These are phyloP conservation scores for Troides aeacus DNA, from an alignment of 2,888 invertebrate species.

Conservation along the genomic window DNA sequence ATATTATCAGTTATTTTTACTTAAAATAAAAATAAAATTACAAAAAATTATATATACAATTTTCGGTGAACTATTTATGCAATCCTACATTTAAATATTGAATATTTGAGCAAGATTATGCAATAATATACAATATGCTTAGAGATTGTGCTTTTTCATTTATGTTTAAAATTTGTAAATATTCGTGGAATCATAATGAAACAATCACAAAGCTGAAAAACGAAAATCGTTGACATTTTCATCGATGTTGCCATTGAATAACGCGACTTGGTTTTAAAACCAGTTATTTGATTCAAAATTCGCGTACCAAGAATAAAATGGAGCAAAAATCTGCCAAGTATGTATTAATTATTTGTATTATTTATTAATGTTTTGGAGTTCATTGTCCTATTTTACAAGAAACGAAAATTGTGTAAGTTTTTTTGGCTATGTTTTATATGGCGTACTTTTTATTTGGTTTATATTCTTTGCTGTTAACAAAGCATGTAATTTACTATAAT, in stretches of 20 bases:
- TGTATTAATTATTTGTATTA: too few relatives aligned
- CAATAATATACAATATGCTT: not conserved
- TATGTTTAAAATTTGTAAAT: not conserved
- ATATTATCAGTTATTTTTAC: not conserved
- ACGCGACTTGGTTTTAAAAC: not conserved
- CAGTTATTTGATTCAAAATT: too few relatives aligned
- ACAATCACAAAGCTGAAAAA: not conserved
- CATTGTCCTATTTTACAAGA: too few relatives aligned
- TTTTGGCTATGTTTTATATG: too few relatives aligned
- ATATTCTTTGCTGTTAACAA: too few relatives aligned
- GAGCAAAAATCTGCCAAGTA: too few relatives aligned
- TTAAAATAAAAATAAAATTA: not conserved
- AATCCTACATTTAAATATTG: not conserved
- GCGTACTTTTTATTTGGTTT: too few relatives aligned
- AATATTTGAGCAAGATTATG: not conserved
- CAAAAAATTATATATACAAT: not conserved
- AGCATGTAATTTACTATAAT: too few relatives aligned
- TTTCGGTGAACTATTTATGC: not conserved
- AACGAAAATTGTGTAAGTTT: too few relatives aligned
- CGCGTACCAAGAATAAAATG: too few relatives aligned
- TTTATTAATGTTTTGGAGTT: too few relatives aligned
- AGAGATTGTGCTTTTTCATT: not conserved
- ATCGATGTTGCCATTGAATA: not conserved
- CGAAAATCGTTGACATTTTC: slow-evolving; percentile 1
- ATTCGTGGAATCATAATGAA: not conserved